Evolutionary conservation across 2,113 vertebrate genomes (phyloP), one percentile per base, ranked within the genome.

Genomic region (Orthonyx spaldingii): DNA sequence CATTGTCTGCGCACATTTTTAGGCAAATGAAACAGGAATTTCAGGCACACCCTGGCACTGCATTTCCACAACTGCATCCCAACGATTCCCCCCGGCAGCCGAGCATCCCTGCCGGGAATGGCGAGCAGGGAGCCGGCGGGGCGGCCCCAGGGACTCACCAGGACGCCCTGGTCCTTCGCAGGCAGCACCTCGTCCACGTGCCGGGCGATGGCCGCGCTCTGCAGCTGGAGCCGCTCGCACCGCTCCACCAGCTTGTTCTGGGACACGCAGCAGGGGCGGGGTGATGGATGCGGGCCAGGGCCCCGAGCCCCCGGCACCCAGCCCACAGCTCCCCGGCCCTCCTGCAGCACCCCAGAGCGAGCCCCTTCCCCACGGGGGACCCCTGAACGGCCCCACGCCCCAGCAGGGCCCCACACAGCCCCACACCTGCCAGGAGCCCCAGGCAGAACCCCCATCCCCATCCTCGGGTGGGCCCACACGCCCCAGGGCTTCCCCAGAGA

Each of bases 181-280:
- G 97, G 97, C 93, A 99, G 97, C 15, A 98, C 98, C 15, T 98
- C 97, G 1, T 98, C 96, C 76, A 98, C 70, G 53, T 99, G 99
- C 78, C 96, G 98, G 93, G 98, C 96, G 17, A 99, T 98, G 90
- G 98, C 97, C 11, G 98, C 96, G 7, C 98, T 98, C 96, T 99
- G 98, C 94, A 99, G 97, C 98, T 99, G 99, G 86, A 99, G 98
- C 97, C 97, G 99, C 96, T 99, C 99, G 77, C 99, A 99, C 69
- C 98, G 97, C 68, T 99, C 99, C 97, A 99, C 99, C 32, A 99
- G 97, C 93, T 98, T 98, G 97, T 99, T 99, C 98, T 98, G 97
- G 78, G 96, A 80, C 11, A 20, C 17, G 24, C 39, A 90, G 70
- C 42, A 2, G 24, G 11, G 41, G 41, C 2, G 10, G 7, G 37